Evolutionary conservation across 2,797 vertebrate species (phyloP).

Genomic region (Ptychobarbus kaznakovi): DNA sequence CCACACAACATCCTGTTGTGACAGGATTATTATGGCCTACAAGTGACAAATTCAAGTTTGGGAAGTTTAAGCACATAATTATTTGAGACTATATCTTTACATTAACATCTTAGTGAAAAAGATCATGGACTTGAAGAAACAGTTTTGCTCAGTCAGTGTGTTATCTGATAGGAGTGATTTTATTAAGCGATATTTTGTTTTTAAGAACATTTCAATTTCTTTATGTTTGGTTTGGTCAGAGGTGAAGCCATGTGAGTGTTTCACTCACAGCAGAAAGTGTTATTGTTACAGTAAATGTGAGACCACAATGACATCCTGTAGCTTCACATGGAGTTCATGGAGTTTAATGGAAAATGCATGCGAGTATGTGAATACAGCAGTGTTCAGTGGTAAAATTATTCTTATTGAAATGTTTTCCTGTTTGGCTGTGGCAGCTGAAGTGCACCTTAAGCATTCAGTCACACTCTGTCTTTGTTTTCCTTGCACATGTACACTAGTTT

Average conservation of each 20-base stretch:
- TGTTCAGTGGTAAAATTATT: background rate
- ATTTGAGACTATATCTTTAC: background rate
- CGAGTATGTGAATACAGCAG: slow-evolving; percentile 12
- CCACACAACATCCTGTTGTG: too few species aligned
- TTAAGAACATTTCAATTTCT: slow-evolving; percentile 15
- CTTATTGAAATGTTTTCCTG: slow-evolving; percentile 15
- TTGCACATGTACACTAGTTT: too few species aligned
- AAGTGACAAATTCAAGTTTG: background rate
- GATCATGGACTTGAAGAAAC: background rate
- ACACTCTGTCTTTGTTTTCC: background rate
- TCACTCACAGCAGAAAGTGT: slow-evolving; percentile 44
- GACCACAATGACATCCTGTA: slow-evolving; percentile 15
- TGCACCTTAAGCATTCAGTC: background rate
- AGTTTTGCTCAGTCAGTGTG: background rate
- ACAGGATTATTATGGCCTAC: background rate
- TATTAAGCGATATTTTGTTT: slow-evolving; percentile 19
- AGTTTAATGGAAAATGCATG: slow-evolving; percentile 15
- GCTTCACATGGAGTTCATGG: background rate
- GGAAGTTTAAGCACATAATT: background rate
- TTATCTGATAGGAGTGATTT: slow-evolving; percentile 7
- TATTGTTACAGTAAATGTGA: slow-evolving; percentile 35
- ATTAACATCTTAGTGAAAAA: background rate
- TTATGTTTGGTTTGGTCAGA: slow-evolving; percentile 43
- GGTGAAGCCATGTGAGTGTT: slow-evolving; percentile 1
- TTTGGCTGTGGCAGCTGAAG: background rate